Evolutionary conservation across 2,797 vertebrate genomes (phyloP).

Genomic region (Gadopsis marmoratus): DNA sequence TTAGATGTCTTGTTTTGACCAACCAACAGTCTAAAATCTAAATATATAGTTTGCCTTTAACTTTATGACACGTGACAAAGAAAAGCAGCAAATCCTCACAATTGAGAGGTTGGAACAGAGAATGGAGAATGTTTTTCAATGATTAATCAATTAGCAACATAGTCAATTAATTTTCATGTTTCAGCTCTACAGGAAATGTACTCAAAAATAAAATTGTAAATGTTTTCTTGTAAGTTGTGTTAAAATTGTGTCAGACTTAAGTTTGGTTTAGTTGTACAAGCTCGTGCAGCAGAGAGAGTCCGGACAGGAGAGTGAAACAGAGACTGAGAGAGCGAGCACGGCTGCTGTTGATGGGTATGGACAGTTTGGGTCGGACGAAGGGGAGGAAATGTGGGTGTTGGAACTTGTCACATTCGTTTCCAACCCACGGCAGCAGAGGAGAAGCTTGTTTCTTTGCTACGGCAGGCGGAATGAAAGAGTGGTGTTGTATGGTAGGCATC

Average conservation of each 20-base stretch:
- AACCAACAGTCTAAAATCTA: not conserved
- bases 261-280: conserved; percentile 22
- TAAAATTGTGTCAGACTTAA: not conserved
- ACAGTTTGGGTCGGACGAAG: conserved; percentile 47
- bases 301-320: conserved; percentile 28
- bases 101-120: too few relatives aligned
- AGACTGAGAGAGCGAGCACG: conserved; percentile 33
- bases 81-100: not conserved
- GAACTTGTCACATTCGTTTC: conserved; percentile 69
- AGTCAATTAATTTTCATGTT: not conserved
- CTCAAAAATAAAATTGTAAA: not conserved
- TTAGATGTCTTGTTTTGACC: not conserved
- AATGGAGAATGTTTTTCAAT: not conserved
- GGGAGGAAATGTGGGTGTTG: conserved; percentile 59
- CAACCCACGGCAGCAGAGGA: conserved; percentile 44
- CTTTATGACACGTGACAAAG: not conserved
- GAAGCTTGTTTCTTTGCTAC: conserved; percentile 30
- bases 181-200: not conserved
- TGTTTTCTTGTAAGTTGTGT: not conserved
- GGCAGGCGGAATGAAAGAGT: conserved; percentile 57
- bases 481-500: conserved; percentile 52
- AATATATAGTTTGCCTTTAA: not conserved
- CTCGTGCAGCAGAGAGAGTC: conserved; percentile 11
- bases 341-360: conserved; percentile 31
- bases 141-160: not conserved